Percentiles rank a stretch among this genome's conserved stretches.
Conservation (phyloP, 2,113 vertebrate genomes). For the Gobius niger region DNA sequence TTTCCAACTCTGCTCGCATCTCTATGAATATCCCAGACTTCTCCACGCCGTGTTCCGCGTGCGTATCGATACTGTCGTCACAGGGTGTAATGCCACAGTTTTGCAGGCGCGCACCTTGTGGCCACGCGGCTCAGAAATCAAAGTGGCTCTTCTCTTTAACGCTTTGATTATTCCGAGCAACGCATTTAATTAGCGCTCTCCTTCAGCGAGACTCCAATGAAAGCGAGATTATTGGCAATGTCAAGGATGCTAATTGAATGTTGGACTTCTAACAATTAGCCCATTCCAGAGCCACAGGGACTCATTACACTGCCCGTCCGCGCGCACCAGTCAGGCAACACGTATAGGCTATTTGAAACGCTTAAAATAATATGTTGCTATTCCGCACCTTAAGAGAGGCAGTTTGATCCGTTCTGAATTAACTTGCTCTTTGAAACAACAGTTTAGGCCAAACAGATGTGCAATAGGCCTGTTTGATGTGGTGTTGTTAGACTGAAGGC, state of each 20-base stretch:
- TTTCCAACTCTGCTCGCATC: too few relatives aligned
- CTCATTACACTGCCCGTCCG: slow-evolving; percentile 68
- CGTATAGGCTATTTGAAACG: background rate
- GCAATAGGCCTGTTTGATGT: background rate
- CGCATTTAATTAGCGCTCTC: slow-evolving; percentile 76
- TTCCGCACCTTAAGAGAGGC: background rate
- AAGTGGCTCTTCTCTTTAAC: slow-evolving; percentile 69
- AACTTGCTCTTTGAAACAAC: background rate
- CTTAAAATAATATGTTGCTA: background rate
- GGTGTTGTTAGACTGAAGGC: background rate
- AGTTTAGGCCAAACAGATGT: background rate
- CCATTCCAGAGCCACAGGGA: slow-evolving; percentile 64
- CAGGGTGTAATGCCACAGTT: background rate
- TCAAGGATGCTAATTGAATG: slow-evolving; percentile 83
- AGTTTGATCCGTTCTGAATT: background rate
- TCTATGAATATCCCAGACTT: too few relatives aligned
- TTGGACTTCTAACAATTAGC: slow-evolving; percentile 79
- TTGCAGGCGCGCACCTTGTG: slow-evolving; percentile 27
- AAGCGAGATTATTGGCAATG: slow-evolving; percentile 81
- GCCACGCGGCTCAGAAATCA: slow-evolving; percentile 58
- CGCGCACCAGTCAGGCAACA: slow-evolving; percentile 41
- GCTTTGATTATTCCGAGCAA: slow-evolving; percentile 77
- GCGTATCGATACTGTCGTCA: too few relatives aligned
- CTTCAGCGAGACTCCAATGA: slow-evolving; percentile 74
- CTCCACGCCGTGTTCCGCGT: too few relatives aligned